Evolutionary conservation across 92 coral and sea anemone species (phyloP), one percentile per base, ranked within the genome.

Genomic region (Zoanthus solanderi): DNA sequence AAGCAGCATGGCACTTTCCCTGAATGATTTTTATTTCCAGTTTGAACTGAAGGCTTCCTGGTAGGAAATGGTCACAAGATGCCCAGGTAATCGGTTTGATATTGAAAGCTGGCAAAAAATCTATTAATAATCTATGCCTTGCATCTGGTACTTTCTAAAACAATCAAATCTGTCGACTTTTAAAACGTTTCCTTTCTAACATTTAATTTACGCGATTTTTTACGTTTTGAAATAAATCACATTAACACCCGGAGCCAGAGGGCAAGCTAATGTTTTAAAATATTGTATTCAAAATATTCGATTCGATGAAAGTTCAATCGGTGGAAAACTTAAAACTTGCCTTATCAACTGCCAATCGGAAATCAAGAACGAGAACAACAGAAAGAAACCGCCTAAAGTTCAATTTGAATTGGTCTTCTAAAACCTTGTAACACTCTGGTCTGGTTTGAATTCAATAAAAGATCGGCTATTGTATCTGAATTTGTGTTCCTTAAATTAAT

Each of bases 401-500:
- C 11, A 31, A 0, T 30, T 69, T 13, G 9, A 69, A 2, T 69
- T 34, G 31, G 45, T 34, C 15, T 29, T 30, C 1, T 5, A 12
- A 23, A 23, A 2, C 9, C 3, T 10, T 29, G 31, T 2, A 11
- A 34, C 16, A 32, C 75, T 32, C 75, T 69, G 14, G 34, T 69
- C 45, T 28, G 15, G 15, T 30, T 11, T 69, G 75, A 69, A 30
- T 76, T 76, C 7, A 32, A 32, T 8, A 29, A 42, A 32, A 7
- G 14, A 7, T 67, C 29, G 0, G 28, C 14, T 17, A 81, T 81
- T 47, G 75, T 81, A 14, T 63, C 23, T 10, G 50, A 81, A 28
- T 81, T 81, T 17, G 61, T 56, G 29, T 81, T 66, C 60, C 46
- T 81, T 81, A 71, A 66, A 37, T 54, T n/a, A 61, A 28, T 1